A percentile compares a stretch with the other conserved stretches of the same genome.
phyloP scores from a whole-genome alignment of 2,113 vertebrate species.

The Corythornis vintsioides region DNA sequence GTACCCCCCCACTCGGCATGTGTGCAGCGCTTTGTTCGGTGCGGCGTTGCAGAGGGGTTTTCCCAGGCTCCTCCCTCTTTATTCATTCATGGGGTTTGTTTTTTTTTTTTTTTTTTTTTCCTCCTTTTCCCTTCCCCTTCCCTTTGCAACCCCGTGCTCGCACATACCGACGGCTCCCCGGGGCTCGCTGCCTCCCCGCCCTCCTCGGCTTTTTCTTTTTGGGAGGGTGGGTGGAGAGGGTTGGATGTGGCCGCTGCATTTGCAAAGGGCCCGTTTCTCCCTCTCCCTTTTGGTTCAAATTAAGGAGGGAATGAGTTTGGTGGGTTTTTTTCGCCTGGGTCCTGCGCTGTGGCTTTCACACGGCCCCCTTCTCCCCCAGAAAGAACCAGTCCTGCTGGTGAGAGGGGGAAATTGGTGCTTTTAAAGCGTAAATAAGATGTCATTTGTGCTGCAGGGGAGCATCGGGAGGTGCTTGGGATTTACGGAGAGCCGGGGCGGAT shows the following conservation, averaged over 20 bases:
- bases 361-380: background rate
- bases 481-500: background rate
- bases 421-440: constrained; percentile 28
- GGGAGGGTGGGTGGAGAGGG: too few relatives aligned
- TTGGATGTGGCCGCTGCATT: background rate
- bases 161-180: background rate
- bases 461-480: background rate
- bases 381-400: background rate
- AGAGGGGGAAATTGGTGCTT: background rate
- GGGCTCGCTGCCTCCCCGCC: background rate
- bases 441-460: constrained; percentile 10
- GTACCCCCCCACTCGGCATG: too few relatives aligned
- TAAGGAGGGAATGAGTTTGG: background rate
- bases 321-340: background rate
- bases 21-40: constrained; percentile 80
- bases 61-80: constrained; percentile 92
- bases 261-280: background rate
- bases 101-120: constrained; percentile 40
- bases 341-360: background rate
- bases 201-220: background rate
- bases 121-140: constrained; percentile 23
- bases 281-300: background rate
- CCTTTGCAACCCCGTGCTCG: background rate
- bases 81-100: constrained; percentile 76
- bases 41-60: constrained; percentile 92